These are phyloP conservation scores for Chloromyia formosa DNA, from an alignment of 2,888 invertebrate genomes.

Conservation along the genomic window DNA sequence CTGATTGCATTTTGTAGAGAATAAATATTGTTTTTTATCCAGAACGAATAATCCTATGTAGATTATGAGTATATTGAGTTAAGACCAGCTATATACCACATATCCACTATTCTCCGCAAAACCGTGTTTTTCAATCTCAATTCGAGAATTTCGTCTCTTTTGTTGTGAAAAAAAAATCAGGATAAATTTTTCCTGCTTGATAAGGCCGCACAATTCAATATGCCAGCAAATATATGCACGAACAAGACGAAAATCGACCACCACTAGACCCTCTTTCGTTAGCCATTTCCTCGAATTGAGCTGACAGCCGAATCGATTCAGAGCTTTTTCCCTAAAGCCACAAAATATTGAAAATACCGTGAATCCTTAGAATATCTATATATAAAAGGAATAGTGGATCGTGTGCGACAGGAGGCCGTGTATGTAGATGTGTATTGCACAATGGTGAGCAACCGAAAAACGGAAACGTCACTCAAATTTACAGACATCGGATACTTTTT, in stretches of 20 bases:
- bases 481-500: conserved; percentile 35
- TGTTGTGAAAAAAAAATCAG: not conserved
- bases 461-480: conserved; percentile 37
- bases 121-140: too few relatives aligned
- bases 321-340: not conserved
- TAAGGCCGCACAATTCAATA: not conserved
- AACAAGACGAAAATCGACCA: not conserved
- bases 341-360: not conserved
- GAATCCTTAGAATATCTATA: too few relatives aligned
- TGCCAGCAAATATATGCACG: not conserved
- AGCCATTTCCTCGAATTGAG: not conserved
- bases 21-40: too few relatives aligned
- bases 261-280: not conserved
- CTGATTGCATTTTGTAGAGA: too few relatives aligned
- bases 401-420: not conserved
- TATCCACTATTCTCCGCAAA: too few relatives aligned
- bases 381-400: not conserved
- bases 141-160: too few relatives aligned
- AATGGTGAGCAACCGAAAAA: conserved; percentile 1
- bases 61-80: too few relatives aligned
- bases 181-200: not conserved
- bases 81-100: too few relatives aligned
- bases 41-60: too few relatives aligned
- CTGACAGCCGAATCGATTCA: not conserved
- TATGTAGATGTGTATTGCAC: not conserved